Percentiles rank a stretch among this genome's conserved stretches.
Evolutionary conservation across 2,113 vertebrate species (phyloP).

Genomic region (Ondatra zibethicus): DNA sequence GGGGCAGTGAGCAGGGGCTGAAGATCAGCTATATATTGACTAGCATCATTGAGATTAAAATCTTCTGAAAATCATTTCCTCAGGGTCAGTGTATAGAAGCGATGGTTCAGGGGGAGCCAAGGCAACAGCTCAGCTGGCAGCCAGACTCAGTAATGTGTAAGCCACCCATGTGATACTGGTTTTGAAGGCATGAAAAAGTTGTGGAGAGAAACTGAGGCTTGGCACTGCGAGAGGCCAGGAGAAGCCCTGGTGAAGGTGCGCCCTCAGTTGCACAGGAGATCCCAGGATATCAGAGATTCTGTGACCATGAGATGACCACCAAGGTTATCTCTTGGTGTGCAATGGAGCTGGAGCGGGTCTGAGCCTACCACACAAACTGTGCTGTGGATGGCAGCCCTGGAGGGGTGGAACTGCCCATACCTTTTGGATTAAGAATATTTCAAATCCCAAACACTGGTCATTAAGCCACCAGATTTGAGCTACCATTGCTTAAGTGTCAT

Average conservation of each 20-base stretch:
- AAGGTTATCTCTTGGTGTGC: neutral
- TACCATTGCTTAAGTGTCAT: neutral
- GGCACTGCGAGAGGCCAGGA: neutral
- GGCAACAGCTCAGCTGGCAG: neutral
- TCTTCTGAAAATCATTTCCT: neutral
- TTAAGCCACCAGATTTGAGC: neutral
- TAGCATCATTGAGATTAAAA: neutral
- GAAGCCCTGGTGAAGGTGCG: neutral
- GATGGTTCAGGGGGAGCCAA: neutral
- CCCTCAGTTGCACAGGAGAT: neutral
- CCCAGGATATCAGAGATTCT: neutral
- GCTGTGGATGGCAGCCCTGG: neutral
- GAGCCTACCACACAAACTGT: neutral
- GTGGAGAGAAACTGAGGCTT: neutral
- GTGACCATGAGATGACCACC: neutral
- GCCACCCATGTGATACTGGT: neutral
- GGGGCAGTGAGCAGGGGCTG: neutral
- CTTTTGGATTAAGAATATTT: neutral
- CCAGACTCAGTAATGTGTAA: neutral
- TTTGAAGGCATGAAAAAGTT: neutral
- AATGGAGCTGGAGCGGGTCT: neutral
- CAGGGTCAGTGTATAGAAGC: neutral
- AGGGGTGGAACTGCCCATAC: neutral
- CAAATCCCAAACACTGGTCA: neutral
- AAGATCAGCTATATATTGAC: neutral